Conservation (phyloP, 2,888 invertebrate genomes). For the Agrochola lychnidis region DNA sequence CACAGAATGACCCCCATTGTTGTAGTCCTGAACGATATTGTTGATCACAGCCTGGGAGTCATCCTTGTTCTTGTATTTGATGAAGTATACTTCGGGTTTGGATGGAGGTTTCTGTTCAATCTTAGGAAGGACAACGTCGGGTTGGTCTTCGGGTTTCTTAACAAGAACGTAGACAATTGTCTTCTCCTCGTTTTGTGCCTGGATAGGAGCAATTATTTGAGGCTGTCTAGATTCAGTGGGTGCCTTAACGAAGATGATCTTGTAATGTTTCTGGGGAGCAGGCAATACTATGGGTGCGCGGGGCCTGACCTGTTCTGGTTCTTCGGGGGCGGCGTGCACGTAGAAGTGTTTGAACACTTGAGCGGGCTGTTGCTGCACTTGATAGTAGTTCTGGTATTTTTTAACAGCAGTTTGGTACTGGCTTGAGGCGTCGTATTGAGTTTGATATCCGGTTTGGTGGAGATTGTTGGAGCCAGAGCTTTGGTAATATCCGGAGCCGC, state of each 20-base stretch:
- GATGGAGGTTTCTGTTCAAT: constrained; percentile 93
- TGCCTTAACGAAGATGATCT: constrained; percentile 95
- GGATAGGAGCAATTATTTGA: constrained; percentile 92
- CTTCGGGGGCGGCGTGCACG: constrained; percentile 87
- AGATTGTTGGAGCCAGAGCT: constrained; percentile 18
- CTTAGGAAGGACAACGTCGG: constrained; percentile 92
- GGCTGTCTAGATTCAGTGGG: constrained; percentile 92
- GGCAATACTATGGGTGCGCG: constrained; percentile 91
- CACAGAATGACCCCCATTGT: constrained; percentile 68
- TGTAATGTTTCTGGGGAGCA: constrained; percentile 94
- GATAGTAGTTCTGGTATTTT: constrained; percentile 90
- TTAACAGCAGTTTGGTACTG: constrained; percentile 68
- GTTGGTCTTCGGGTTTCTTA: constrained; percentile 93
- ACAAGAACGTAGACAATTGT: constrained; percentile 94
- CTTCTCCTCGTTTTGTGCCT: constrained; percentile 93
- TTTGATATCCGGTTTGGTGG: constrained; percentile 43
- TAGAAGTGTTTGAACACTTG: constrained; percentile 92
- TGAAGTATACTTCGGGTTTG: constrained; percentile 95
- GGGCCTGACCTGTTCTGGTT: constrained; percentile 88
- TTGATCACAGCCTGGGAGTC: constrained; percentile 86
- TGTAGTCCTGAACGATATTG: constrained; percentile 85
- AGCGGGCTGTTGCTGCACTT: constrained; percentile 94
- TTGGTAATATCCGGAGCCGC: constrained; percentile 48
- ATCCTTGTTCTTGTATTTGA: constrained; percentile 93
- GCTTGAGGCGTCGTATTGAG: constrained; percentile 68